These are phyloP conservation scores for Pterobdella sp. DNA, from an alignment of 2,888 invertebrate genomes.

Conservation along the genomic window DNA sequence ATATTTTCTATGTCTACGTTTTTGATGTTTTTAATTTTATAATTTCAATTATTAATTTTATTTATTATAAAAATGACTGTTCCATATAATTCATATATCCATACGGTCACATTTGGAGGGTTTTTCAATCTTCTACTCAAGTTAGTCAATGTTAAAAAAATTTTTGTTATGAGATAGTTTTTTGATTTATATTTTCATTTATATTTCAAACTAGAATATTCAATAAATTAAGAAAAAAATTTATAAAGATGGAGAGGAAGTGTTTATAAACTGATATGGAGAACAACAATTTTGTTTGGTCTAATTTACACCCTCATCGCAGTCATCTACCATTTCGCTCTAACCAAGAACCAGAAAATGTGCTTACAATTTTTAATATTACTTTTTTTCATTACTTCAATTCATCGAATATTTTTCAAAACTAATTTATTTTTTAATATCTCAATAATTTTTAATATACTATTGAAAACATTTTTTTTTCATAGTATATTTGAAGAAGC, in stretches of 20 bases:
- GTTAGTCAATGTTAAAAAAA: slow-evolving; percentile 29
- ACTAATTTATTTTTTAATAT: too few relatives aligned
- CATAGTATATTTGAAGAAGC: slow-evolving; percentile 69
- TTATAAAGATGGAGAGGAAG: slow-evolving; percentile 77
- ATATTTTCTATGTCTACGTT: too few relatives aligned
- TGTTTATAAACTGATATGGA: slow-evolving; percentile 87
- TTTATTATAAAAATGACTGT: slow-evolving; percentile 37
- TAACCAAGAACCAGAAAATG: slow-evolving; percentile 55
- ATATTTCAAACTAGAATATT: background rate
- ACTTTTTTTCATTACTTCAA: background rate
- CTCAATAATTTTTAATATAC: too few relatives aligned
- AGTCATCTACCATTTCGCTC: slow-evolving; percentile 65
- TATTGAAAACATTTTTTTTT: too few relatives aligned
- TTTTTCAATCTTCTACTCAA: slow-evolving; percentile 48
- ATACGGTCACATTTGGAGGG: slow-evolving; percentile 36
- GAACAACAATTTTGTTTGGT: slow-evolving; percentile 73
- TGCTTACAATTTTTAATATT: background rate
- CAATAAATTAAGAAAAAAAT: background rate
- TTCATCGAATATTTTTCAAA: background rate
- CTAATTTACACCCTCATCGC: slow-evolving; percentile 70
- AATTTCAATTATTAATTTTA: background rate
- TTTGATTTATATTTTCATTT: slow-evolving; percentile 9
- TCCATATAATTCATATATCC: slow-evolving; percentile 38
- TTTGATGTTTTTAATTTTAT: too few relatives aligned
- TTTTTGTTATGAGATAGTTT: slow-evolving; percentile 12